phyloP scores from a whole-genome alignment of 2,888 invertebrate genomes.

The Dasysyrphus albostriatus region DNA sequence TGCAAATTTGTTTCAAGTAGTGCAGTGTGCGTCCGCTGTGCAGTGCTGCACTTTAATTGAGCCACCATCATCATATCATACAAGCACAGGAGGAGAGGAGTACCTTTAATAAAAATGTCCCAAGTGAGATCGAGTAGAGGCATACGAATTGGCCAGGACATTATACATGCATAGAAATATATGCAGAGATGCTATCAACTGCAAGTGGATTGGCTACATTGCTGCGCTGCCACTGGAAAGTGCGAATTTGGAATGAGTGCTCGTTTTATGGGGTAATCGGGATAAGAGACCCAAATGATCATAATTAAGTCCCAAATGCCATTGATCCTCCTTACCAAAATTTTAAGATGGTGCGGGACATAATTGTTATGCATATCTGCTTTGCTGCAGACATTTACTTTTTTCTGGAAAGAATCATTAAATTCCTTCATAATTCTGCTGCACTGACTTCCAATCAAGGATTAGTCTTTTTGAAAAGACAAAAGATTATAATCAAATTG shows the following conservation, averaged over 20 bases:
- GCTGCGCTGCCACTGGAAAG: slow-evolving; percentile 33
- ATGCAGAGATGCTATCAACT: neutral
- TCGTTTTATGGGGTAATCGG: slow-evolving; percentile 59
- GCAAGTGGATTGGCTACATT: slow-evolving; percentile 59
- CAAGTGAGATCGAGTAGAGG: slow-evolving; percentile 8
- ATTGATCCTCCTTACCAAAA: slow-evolving; percentile 28
- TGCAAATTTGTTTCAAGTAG: slow-evolving; percentile 63
- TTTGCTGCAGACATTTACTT: neutral
- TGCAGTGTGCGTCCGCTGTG: slow-evolving; percentile 32
- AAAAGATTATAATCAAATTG: slow-evolving; percentile 56
- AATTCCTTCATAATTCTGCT: neutral
- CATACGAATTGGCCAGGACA: neutral
- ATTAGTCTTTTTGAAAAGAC: slow-evolving; percentile 54
- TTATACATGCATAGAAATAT: neutral
- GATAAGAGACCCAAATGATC: slow-evolving; percentile 68
- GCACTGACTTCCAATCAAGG: slow-evolving; percentile 52
- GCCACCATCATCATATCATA: slow-evolving; percentile 28
- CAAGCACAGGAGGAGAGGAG: slow-evolving; percentile 6
- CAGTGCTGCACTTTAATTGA: slow-evolving; percentile 61
- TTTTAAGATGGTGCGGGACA: slow-evolving; percentile 10
- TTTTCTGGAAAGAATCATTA: neutral
- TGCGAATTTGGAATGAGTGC: slow-evolving; percentile 69
- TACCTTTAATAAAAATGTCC: slow-evolving; percentile 24
- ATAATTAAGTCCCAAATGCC: slow-evolving; percentile 58
- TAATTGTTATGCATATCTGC: slow-evolving; percentile 2